Base-by-base conservation (phyloP, 2,797 vertebrate genomes). In the Bryconaethiops microstoma region DNA sequence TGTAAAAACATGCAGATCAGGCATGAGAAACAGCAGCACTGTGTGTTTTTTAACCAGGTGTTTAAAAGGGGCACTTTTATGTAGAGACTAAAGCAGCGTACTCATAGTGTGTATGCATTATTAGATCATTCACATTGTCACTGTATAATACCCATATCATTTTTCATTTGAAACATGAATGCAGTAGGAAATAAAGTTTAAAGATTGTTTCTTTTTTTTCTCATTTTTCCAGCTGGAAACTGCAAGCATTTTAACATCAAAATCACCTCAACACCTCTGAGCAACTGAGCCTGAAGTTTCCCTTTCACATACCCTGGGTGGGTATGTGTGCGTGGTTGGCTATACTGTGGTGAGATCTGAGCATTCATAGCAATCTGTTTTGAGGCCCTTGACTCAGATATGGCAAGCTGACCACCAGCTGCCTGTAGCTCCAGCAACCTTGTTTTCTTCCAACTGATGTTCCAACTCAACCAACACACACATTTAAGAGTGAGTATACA, bases 351-450 rank as follows among this genome's bases (percentile, higher is more conserved):
- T 72, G 76, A 84, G 80, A 81, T 75, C 74, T 77, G 67, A 79
- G 55, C 48, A 35, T 79, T 79, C 21, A 17, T 63, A 69, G 76
- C 81, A 85, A 79, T 87, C 85, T 85, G 83, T 70, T 77, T 29
- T 75, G 57, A 77, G 62, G 25, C 40, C 67, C 52, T 77, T 60
- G 77, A 77, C 62, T 84, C 68, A 64, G 45, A 70, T 67, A 78
- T 59, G 54, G 23, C 70, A 78, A 72, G 62, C 54, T 70, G 57
- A 59, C 29, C 70, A 70, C 64, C 77, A 83, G 85, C 65, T 83
- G 45, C 74, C 81, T 74, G 71, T 23, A 40, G 40, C 7, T 50
- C 29, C 78, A 70, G 48, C 59, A 76, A 12, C 63, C 14, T 45
- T 73, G 23, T 48, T 25, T 21, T 50, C 29, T 57, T 42, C 23